Conservation (phyloP, 2,888 invertebrate species). For the Heliconius ethilla region DNA sequence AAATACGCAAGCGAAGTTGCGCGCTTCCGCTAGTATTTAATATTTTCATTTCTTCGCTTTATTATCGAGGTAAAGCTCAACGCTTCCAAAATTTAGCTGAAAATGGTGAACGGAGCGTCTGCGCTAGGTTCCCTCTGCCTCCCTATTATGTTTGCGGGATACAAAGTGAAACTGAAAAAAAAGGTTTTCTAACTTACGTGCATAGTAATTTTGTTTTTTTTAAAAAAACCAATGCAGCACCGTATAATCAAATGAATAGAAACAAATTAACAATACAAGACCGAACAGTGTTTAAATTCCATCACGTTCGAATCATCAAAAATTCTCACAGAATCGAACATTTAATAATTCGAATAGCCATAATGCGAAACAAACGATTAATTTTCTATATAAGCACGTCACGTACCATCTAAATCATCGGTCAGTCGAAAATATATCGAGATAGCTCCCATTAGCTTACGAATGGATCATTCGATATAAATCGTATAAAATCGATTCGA, state of each 20-base stretch:
- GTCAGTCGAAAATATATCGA: slow-evolving; percentile 75
- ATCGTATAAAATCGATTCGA: slow-evolving; percentile 78
- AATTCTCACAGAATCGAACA: slow-evolving; percentile 78
- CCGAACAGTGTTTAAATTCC: slow-evolving; percentile 58
- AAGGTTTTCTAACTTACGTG: background rate
- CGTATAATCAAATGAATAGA: slow-evolving; percentile 39
- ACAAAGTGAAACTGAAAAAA: background rate
- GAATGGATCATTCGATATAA: slow-evolving; percentile 73
- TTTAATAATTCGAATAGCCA: slow-evolving; percentile 77
- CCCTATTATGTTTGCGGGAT: no score
- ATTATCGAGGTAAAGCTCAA: no score
- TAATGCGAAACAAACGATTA: slow-evolving; percentile 78
- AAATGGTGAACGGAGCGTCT: no score
- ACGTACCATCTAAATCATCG: slow-evolving; percentile 78
- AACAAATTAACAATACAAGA: slow-evolving; percentile 43
- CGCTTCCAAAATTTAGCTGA: no score
- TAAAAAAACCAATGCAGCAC: background rate
- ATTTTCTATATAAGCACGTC: slow-evolving; percentile 77
- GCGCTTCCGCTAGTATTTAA: no score
- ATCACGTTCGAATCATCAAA: slow-evolving; percentile 66
- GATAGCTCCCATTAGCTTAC: slow-evolving; percentile 77
- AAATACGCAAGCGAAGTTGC: no score
- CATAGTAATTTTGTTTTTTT: background rate
- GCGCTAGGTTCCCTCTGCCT: no score
- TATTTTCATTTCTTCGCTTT: no score